Evolutionary conservation across 2,113 vertebrate genomes (phyloP), one percentile per base, ranked within the genome.

Genomic region (Ciconia maguari): DNA sequence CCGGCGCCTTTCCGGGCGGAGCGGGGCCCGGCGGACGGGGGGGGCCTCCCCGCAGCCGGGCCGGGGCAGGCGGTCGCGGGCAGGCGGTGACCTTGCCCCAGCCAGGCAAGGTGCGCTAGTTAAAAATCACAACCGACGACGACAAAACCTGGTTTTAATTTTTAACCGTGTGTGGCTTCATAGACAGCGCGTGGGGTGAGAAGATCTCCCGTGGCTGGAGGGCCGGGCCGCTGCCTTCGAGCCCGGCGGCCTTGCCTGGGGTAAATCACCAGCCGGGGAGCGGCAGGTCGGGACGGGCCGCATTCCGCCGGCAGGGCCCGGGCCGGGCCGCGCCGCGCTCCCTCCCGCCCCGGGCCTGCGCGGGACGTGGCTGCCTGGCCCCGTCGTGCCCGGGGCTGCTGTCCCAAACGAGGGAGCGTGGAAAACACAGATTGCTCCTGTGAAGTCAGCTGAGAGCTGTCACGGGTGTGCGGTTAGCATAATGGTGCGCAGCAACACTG

Each of bases 391-490:
- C 51, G 0, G 14, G 9, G 64, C 64, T n/a, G 79, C 51, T 11
- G 1, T 13, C 51, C 46, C 36, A 7, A 8, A 3, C 1, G 13
- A 15, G 32, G 27, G 18, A 72, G 27, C 27, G 5, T 15, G 49
- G 11, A 52, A 41, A 42, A 42, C 2, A 5, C 61, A 4, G 24
- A 2, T 12, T 6, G 16, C 20, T 25, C 20, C 38, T 26, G 48
- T 4, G 2, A 27, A 14, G 46, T 8, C 44, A 32, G 13, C 49
- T 12, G 55, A 32, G 48, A 62, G 32, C 42, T 41, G 62, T 16
- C 9, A 0, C 2, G 32, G 27, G 11, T 25, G 29, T 17, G 42
- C 26, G 82, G n/a, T 25, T 16, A 13, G 38, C 1, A 0, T 29
- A 7, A 11, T 20, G 12, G 52, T 4, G 9, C 16, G 1, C 52